phyloP scores from a whole-genome alignment of 2,113 vertebrate genomes.

The Thryonomys swinderianus region DNA sequence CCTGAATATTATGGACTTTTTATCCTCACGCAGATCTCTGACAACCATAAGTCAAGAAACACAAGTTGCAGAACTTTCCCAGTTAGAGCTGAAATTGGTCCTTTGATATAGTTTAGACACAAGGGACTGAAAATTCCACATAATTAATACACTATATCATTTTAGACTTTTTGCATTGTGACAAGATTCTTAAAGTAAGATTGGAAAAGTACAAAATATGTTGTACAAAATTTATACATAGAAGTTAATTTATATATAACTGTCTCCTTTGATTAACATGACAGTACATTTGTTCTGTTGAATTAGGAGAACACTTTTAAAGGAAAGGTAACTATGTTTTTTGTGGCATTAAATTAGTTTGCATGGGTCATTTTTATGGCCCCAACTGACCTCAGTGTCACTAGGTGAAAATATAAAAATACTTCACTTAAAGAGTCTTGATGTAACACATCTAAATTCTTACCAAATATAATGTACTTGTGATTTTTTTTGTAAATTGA shows the following conservation, averaged over 20 bases:
- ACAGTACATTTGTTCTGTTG: neutral
- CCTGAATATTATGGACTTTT: slow-evolving; percentile 45
- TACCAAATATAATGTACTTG: neutral
- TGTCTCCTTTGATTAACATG: neutral
- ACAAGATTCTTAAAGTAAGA: slow-evolving; percentile 22
- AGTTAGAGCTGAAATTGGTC: slow-evolving; percentile 27
- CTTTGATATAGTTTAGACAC: slow-evolving; percentile 49
- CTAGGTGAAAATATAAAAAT: slow-evolving; percentile 28
- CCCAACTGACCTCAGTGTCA: neutral
- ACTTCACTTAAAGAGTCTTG: neutral
- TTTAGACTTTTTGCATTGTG: neutral
- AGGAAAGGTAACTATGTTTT: slow-evolving; percentile 20
- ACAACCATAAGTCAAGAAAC: slow-evolving; percentile 50
- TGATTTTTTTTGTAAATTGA: too few relatives aligned
- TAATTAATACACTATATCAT: slow-evolving; percentile 38
- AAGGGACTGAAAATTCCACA: neutral
- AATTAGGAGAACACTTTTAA: neutral
- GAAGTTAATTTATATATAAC: neutral
- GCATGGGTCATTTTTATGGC: neutral
- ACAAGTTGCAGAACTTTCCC: slow-evolving; percentile 51
- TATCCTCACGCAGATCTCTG: slow-evolving; percentile 55
- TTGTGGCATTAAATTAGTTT: slow-evolving; percentile 27
- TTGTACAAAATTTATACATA: slow-evolving; percentile 31
- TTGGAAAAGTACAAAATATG: neutral
- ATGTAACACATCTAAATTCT: slow-evolving; percentile 5